Evolutionary conservation across 2,888 invertebrate genomes (phyloP), one percentile per base, ranked within the genome.

Genomic region (Prosopocoilus inquinatus): DNA sequence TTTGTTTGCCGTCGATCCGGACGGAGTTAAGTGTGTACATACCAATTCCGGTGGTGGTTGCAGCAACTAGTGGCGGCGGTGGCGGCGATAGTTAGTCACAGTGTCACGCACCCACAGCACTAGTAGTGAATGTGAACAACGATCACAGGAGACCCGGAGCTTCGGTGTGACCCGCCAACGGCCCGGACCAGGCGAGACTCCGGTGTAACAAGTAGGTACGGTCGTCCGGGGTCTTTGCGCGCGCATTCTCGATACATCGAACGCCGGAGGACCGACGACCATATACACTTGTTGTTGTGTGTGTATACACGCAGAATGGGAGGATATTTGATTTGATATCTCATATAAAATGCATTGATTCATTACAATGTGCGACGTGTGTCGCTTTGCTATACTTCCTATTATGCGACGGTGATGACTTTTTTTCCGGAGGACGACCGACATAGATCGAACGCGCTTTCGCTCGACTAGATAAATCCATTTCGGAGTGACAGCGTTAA

Each of bases 201-300:
- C 73, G 72, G 74, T 71, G 75, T 74, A 75, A 75, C 75, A 75
- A 75, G 75, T 75, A 75, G 74, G 72, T 72, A 72, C 70, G 70
- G 39, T 67, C 70, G 70, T 63, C 75, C 72, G 72, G 73, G 72
- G 63, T 62, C 52, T 67, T 70, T 72, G 73, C 70, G 71, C 74
- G 74, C 74, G 69, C 54, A 48, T 33, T 49, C 55, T 55, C 59
- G 12, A 41, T 41, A 15, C 41, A 15, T 41, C 15, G n/a, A 11
- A 28, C 20, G 20, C 20, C 20, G 7, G 20, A 28, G 20, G 20
- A 28, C 20, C 20, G 20, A 49, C 20, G 20, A 49, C 28, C 32
- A 50, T 45, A 11, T 55, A 57, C 60, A 57, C 60, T 58, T 59
- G 58, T 60, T 53, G 53, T 60, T 20, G 20, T 28, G 20, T 28